Conservation (phyloP, 2,113 vertebrate species). For the Oplegnathus fasciatus region DNA sequence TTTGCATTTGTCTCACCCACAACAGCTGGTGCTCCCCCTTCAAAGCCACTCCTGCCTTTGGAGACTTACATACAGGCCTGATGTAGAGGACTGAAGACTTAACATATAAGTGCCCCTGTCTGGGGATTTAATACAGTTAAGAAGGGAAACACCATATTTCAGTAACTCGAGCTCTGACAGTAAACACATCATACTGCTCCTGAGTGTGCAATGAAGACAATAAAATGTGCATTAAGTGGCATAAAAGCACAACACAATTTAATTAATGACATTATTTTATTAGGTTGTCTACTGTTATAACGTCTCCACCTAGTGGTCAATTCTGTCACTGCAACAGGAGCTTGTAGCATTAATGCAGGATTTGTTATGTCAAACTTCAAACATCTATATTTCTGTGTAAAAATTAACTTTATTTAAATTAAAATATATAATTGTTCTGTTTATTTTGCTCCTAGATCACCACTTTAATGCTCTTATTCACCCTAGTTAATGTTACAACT, state of each 20-base stretch:
- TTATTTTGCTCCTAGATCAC: background rate
- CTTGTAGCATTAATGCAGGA: background rate
- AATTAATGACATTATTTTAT: background rate
- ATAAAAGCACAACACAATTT: background rate
- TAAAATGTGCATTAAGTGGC: background rate
- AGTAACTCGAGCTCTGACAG: conserved; percentile 6
- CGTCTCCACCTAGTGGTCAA: conserved; percentile 53
- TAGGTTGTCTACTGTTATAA: background rate
- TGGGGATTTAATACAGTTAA: conserved; percentile 10
- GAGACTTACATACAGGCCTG: background rate
- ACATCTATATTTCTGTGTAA: background rate
- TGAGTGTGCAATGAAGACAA: background rate
- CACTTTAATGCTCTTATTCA: background rate
- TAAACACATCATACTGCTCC: background rate
- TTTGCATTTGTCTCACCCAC: conserved; percentile 55
- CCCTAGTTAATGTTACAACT: background rate
- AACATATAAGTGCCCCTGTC: background rate
- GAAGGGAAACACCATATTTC: background rate
- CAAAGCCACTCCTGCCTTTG: conserved; percentile 3
- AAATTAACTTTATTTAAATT: background rate
- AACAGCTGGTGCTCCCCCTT: conserved; percentile 61
- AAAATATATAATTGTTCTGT: background rate
- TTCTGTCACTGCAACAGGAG: background rate
- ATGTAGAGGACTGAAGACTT: background rate
- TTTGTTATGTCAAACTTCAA: too few relatives aligned